A percentile compares a stretch with the other conserved stretches of the same genome.
Conservation (phyloP, 2,797 vertebrate genomes). For the Peromyscus melanophrys region DNA sequence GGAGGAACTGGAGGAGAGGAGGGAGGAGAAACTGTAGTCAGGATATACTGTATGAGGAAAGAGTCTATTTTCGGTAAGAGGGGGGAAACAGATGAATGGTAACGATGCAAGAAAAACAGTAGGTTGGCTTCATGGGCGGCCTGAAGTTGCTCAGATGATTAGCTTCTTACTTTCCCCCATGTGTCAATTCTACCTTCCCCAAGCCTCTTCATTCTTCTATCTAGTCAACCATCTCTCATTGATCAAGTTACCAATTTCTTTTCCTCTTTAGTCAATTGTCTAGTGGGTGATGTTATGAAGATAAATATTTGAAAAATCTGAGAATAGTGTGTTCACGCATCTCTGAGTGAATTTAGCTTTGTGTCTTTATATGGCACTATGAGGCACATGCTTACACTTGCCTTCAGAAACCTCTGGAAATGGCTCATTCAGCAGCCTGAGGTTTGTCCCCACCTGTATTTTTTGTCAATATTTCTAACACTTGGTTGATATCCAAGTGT, state of each 20-base stretch:
- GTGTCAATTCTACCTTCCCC: not conserved
- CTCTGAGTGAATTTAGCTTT: not conserved
- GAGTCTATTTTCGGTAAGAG: not conserved
- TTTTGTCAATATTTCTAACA: constrained; percentile 24
- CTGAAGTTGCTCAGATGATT: not conserved
- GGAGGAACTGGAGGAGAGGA: too few species aligned
- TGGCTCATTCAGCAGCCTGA: constrained; percentile 26
- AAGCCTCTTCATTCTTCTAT: not conserved
- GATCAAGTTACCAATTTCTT: not conserved
- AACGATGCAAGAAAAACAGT: not conserved
- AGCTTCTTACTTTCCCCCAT: not conserved
- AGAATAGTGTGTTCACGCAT: not conserved
- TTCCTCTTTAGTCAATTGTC: not conserved
- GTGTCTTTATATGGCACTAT: not conserved
- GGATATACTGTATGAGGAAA: not conserved
- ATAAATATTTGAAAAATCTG: constrained; percentile 5
- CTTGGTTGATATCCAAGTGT: constrained; percentile 11
- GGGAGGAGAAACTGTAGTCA: not conserved
- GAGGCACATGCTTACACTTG: not conserved
- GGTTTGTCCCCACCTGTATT: not conserved
- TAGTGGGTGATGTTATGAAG: not conserved
- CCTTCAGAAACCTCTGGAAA: constrained; percentile 29
- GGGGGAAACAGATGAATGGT: not conserved
- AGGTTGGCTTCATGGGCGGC: not conserved
- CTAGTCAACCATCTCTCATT: not conserved